Evolutionary conservation across 2,888 invertebrate species (phyloP), one percentile per base, ranked within the genome.

Genomic region (Macrosiphum euphorbiae): DNA sequence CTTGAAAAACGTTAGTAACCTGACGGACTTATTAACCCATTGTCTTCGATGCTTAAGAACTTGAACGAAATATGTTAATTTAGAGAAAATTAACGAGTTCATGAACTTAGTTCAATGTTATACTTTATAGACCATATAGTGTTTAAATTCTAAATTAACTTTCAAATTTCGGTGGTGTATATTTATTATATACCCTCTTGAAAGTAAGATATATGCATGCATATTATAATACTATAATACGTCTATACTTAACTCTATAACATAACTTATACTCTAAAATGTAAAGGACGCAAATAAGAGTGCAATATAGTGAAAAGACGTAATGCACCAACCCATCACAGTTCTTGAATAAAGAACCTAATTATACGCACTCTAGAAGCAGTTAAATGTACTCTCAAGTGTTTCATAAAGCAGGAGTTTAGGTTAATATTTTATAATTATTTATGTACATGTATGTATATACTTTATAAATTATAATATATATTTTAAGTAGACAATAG

Each of bases 311-410:
- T 7, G n/a, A 88, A 55, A 41, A 88, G 28, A 35, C 55, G 26
- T 55, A 55, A 55, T 50, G 35, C 50, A 52, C n/a, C 7, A 35
- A 67, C 67, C 47, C 50, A 50, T 50, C 87, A 35, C 55, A 88
- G 28, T 88, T 55, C 41, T 88, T 16, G 41, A 88, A 55, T 88
- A 88, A 55, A 55, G 13, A 58, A 55, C 41, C 13, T 88, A 55
- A 88, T 88, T 88, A 58, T 88, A 78, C 41, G 10, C 52, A n/a
- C 55, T 88, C 26, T 11, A 41, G 35, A 88, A 52, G 26, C 41
- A 88, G 41, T 88, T 88, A 88, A 88, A 88, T 52, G 52, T 35
- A 55, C 88, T 11, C 26, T 87, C 50, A 35, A 88, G 52, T 88
- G 35, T 41, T 52, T 52, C 24, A 52, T 52, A n/a, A 52, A 55